Evolutionary conservation across 2,888 invertebrate genomes (phyloP), one percentile per base, ranked within the genome.

Genomic region (Epinotia ramella): DNA sequence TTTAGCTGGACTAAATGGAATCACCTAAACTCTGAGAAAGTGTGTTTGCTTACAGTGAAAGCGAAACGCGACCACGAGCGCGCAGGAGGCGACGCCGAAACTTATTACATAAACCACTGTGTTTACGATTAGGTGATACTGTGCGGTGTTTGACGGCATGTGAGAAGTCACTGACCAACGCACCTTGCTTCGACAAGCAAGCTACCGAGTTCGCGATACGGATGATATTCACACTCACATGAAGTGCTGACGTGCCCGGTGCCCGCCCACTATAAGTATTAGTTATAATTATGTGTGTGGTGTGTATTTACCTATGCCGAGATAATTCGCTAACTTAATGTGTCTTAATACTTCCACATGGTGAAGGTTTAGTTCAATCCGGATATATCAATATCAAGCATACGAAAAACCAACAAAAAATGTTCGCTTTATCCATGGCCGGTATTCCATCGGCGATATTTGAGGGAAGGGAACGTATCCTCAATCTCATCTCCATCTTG

Each of bases 11-110:
- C 28, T 20, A 16, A 24, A 68, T 78, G 78, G 82, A 80, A 83
- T 82, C 83, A 83, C 84, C 86, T 81, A 88, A 89, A 90, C 82
- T 40, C 40, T 86, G 90, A 91, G 93, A 94, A 93, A 93, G 92
- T 85, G 82, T 78, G 81, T 83, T 87, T 66, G 24, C 70, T 53
- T 88, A 88, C 82, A 85, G 93, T 87, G 94, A 94, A 94, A 94
- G 94, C 87, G 89, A 89, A 88, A 83, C 88, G 83, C 87, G 86
- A 83, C 85, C 87, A 86, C 87, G 62, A 66, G 84, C 79, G 80
- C 79, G 80, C 81, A 81, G 84, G 80, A 70, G 82, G 82, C 82
- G 88, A 87, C 86, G 84, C 87, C 87, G 86, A 88, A 90, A 87
- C 81, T 80, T 84, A 85, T 94, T 93, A 88, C 88, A 86, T 92